Conservation (phyloP, 2,888 invertebrate genomes). For the Dasypolia templi region DNA sequence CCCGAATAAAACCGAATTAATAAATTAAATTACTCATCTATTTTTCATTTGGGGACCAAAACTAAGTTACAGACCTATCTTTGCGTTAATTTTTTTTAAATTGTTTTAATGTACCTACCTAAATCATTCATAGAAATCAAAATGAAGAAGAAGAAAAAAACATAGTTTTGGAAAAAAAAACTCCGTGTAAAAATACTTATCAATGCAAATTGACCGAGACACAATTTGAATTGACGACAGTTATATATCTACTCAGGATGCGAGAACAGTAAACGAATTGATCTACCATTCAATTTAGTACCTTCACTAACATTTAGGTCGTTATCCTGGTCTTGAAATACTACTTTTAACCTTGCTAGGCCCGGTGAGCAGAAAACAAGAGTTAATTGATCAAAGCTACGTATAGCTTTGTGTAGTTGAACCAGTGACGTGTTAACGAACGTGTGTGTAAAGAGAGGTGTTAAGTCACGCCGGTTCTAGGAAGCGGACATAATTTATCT, state of each 20-base stretch:
- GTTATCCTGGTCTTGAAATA: conserved; percentile 8
- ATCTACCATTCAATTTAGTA: background rate
- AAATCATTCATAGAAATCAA: background rate
- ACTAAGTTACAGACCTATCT: background rate
- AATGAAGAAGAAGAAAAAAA: background rate
- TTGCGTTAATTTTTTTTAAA: background rate
- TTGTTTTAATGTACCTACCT: background rate
- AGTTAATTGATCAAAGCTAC: conserved; percentile 50
- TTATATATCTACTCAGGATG: background rate
- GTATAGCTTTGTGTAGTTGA: conserved; percentile 38
- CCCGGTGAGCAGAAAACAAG: conserved; percentile 20
- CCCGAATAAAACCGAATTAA: too few relatives aligned
- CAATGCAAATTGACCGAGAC: background rate
- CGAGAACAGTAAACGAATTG: background rate
- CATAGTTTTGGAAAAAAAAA: too few relatives aligned
- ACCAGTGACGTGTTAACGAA: conserved; percentile 63
- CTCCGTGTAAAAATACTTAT: background rate
- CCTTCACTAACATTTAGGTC: conserved; percentile 15
- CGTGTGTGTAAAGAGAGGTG: conserved; percentile 49
- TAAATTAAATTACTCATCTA: background rate
- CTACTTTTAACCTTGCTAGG: conserved; percentile 14
- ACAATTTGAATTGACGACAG: background rate
- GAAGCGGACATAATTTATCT: conserved; percentile 63
- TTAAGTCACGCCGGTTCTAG: conserved; percentile 66
- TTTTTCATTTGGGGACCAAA: background rate